Evolutionary conservation across 1,140 invertebrate genomes (phyloP).

Genomic region (Eciton burchellii): DNA sequence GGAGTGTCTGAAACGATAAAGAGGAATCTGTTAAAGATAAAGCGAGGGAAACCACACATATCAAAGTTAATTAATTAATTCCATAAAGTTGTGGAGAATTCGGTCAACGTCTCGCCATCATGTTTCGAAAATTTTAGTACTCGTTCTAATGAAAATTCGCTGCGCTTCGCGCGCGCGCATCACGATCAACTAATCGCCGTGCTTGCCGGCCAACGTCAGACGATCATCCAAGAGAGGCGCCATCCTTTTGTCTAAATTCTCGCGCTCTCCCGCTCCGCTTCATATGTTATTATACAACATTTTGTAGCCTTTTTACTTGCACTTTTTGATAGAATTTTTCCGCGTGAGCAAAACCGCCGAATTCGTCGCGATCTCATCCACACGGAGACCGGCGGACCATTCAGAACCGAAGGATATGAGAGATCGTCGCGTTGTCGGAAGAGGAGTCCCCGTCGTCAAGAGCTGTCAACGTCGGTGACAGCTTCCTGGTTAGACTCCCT

Average conservation of each 20-base stretch:
- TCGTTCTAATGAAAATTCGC: not conserved
- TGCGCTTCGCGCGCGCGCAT: not conserved
- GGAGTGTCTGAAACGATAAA: not conserved
- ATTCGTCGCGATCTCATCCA: conserved; percentile 3
- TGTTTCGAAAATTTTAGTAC: not conserved
- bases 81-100: not conserved
- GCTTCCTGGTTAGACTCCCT: conserved; percentile 55
- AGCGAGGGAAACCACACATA: no score
- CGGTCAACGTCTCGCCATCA: not conserved
- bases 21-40: no score
- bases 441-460: conserved; percentile 32
- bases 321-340: conserved; percentile 54
- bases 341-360: conserved; percentile 21
- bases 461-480: conserved; percentile 31
- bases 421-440: conserved; percentile 36
- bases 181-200: conserved; percentile 50
- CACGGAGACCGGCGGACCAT: conserved; percentile 29
- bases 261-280: conserved; percentile 66
- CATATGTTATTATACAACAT: conserved; percentile 75
- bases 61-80: not conserved
- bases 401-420: conserved; percentile 60
- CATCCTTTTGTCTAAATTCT: conserved; percentile 81
- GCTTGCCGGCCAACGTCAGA: conserved; percentile 70
- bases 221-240: conserved; percentile 51
- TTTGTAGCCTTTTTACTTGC: conserved; percentile 55